Evolutionary conservation across 2,888 invertebrate species (phyloP).

Genomic region (Pycnomerus fuliginosus): DNA sequence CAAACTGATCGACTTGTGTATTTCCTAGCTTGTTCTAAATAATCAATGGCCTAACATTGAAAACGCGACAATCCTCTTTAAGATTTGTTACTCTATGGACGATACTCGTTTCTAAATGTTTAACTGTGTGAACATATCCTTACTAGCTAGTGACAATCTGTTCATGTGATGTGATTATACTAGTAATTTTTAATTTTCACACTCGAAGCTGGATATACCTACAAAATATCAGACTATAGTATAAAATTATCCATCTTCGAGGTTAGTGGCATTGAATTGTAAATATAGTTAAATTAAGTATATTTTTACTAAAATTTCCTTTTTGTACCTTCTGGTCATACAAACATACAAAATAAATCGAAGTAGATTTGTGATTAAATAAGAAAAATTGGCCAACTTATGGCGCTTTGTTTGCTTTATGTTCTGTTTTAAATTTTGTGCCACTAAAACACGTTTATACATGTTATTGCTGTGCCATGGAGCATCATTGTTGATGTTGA

Average conservation of each 20-base stretch:
- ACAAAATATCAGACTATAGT: too few relatives aligned
- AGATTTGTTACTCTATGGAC: conserved; percentile 34
- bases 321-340: too few relatives aligned
- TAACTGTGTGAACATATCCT: conserved; percentile 46
- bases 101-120: conserved; percentile 35
- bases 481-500: conserved; percentile 34
- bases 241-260: too few relatives aligned
- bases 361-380: too few relatives aligned
- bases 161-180: conserved; percentile 46
- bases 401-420: too few relatives aligned
- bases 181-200: conserved; percentile 18
- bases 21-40: conserved; percentile 47
- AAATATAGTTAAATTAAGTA: too few relatives aligned
- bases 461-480: conserved; percentile 39
- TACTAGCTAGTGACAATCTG: conserved; percentile 52
- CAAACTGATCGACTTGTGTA: conserved; percentile 30
- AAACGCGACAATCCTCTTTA: conserved; percentile 52
- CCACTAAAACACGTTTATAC: conserved; percentile 20
- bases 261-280: too few relatives aligned
- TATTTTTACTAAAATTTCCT: too few relatives aligned
- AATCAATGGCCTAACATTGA: conserved; percentile 54
- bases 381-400: too few relatives aligned
- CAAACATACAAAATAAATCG: too few relatives aligned
- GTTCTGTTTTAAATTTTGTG: conserved; percentile 6
- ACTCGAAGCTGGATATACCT: conserved; percentile 12